Evolutionary conservation across 2,888 invertebrate genomes (phyloP).

Genomic region (Cheilosia vernalis): DNA sequence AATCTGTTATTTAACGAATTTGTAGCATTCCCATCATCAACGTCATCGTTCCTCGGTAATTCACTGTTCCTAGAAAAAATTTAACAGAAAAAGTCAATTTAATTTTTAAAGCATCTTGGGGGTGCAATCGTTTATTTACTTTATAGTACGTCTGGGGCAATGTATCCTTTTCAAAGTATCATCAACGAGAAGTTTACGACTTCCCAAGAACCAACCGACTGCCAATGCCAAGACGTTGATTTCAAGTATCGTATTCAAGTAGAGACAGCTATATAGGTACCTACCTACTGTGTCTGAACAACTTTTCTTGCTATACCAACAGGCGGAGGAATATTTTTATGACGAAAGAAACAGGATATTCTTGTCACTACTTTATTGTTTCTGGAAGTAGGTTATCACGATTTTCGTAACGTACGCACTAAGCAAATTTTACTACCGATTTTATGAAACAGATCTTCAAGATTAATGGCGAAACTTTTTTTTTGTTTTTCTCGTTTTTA

Average conservation of each 20-base stretch:
- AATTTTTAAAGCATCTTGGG: constrained; percentile 24
- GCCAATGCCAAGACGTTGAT: constrained; percentile 6
- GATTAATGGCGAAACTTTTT: no score
- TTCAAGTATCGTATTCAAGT: background rate
- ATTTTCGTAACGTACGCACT: no score
- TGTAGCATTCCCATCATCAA: constrained; percentile 15
- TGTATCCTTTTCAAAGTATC: constrained; percentile 20
- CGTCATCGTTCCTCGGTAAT: constrained; percentile 8
- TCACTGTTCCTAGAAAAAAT: background rate
- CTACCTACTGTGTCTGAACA: no score
- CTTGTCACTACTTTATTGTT: no score
- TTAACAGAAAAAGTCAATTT: constrained; percentile 15
- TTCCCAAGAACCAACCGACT: background rate
- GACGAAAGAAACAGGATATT: no score
- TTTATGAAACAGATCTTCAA: no score
- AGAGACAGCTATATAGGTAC: no score
- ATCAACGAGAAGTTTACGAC: constrained; percentile 26
- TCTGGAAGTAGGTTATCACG: no score
- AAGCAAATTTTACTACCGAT: no score
- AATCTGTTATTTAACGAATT: constrained; percentile 28
- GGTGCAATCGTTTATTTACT: constrained; percentile 38
- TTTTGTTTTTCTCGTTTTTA: no score
- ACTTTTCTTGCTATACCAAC: no score
- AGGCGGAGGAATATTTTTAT: no score
- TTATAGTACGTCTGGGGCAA: constrained; percentile 12